These are phyloP conservation scores for Crax fasciolata DNA, from an alignment of 2,797 vertebrate species.

Conservation along the genomic window DNA sequence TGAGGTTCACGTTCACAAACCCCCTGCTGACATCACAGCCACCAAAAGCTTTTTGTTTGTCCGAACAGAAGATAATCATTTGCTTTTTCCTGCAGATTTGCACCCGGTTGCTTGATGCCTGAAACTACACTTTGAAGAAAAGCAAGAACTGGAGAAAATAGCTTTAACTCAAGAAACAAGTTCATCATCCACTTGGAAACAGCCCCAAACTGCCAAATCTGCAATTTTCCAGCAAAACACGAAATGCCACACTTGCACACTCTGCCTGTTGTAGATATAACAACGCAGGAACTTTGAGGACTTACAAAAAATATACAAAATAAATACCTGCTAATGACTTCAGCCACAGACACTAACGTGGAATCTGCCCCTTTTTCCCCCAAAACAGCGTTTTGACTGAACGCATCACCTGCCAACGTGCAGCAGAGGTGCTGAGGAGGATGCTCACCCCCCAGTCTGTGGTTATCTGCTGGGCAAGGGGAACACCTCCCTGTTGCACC, in stretches of 20 bases:
- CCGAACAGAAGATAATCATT: not conserved
- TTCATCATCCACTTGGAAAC: rapidly evolving
- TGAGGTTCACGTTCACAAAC: not conserved
- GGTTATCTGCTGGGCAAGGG: not conserved
- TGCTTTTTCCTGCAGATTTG: not conserved
- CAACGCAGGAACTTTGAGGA: rapidly evolving
- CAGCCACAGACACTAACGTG: rapidly evolving
- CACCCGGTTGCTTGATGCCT: not conserved
- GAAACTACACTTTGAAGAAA: not conserved
- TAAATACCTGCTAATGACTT: not conserved
- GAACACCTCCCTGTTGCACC: rapidly evolving
- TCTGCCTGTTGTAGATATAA: rapidly evolving
- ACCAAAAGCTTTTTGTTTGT: rapidly evolving
- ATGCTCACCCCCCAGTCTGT: rapidly evolving
- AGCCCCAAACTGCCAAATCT: not conserved
- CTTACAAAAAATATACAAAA: not conserved
- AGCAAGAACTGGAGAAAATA: not conserved
- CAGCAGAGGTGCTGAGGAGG: rapidly evolving
- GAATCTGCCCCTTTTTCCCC: not conserved
- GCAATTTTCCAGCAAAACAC: not conserved
- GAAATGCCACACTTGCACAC: rapidly evolving
- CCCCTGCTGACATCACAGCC: rapidly evolving
- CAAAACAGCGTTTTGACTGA: not conserved
- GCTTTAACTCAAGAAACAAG: not conserved
- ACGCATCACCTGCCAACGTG: rapidly evolving